Percentiles rank a stretch among this genome's conserved stretches.
Conservation (phyloP, 2,113 vertebrate species). For the Gnathonemus echidnorhynchus region DNA sequence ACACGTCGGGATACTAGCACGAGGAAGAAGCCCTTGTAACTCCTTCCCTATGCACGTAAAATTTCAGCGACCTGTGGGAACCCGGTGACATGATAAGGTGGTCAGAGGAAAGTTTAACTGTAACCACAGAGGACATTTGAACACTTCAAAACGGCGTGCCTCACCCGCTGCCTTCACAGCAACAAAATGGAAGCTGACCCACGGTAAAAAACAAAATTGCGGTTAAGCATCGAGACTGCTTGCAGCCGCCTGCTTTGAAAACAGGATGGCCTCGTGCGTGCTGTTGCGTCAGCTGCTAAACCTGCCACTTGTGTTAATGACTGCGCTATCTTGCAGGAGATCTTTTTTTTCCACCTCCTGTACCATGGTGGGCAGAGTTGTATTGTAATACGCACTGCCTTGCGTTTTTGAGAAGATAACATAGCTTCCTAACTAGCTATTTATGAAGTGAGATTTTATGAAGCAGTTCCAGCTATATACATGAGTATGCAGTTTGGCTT, state of each 20-base stretch:
- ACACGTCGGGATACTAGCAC: background rate
- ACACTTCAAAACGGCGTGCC: slow-evolving; percentile 14
- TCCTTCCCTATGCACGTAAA: background rate
- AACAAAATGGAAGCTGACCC: slow-evolving; percentile 48
- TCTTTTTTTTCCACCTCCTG: background rate
- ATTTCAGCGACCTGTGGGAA: slow-evolving; percentile 8
- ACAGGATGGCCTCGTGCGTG: slow-evolving; percentile 39
- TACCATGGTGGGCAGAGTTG: background rate
- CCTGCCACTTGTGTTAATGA: slow-evolving; percentile 17
- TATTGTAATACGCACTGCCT: background rate
- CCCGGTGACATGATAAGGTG: slow-evolving; percentile 9
- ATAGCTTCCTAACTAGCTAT: background rate
- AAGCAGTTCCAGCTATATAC: background rate
- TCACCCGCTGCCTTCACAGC: slow-evolving; percentile 33
- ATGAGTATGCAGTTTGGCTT: background rate
- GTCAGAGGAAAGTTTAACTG: slow-evolving; percentile 35
- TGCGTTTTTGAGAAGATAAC: background rate
- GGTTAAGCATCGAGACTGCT: slow-evolving; percentile 56
- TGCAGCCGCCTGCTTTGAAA: slow-evolving; percentile 42
- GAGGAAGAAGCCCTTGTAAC: background rate
- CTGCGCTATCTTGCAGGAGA: background rate
- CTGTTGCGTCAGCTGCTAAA: slow-evolving; percentile 34
- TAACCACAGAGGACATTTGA: slow-evolving; percentile 38
- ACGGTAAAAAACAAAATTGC: slow-evolving; percentile 55
- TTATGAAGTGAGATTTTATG: background rate